Evolutionary conservation across 2,113 vertebrate species (phyloP).

Genomic region (Heterocephalus glaber): DNA sequence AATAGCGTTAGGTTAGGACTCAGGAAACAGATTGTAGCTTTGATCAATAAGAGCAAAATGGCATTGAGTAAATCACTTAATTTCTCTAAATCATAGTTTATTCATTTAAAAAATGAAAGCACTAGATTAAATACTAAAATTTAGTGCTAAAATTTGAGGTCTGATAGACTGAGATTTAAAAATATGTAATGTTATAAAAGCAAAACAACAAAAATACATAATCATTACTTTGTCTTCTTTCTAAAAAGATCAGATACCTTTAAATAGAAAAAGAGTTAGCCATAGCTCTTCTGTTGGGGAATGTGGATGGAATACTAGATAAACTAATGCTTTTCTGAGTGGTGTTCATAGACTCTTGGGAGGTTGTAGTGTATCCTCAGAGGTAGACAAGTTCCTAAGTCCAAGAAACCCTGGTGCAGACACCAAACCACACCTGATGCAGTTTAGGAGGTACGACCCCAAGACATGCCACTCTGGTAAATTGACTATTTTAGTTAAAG

Average conservation of each 20-base stretch:
- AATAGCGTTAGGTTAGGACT: background rate
- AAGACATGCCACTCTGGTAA: background rate
- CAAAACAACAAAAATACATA: background rate
- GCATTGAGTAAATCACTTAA: constrained; percentile 20
- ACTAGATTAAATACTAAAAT: background rate
- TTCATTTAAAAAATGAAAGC: constrained; percentile 28
- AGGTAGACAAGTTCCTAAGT: background rate
- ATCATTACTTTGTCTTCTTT: constrained; percentile 45
- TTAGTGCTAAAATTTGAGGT: background rate
- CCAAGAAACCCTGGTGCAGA: background rate
- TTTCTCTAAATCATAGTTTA: background rate
- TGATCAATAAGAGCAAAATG: background rate
- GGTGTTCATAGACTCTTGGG: background rate
- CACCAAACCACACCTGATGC: background rate
- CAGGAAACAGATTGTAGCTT: background rate
- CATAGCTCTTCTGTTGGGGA: background rate
- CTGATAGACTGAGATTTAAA: background rate
- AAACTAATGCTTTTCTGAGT: background rate
- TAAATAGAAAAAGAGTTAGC: background rate
- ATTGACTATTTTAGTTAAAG: background rate
- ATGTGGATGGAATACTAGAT: background rate
- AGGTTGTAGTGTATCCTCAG: background rate
- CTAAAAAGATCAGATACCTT: background rate
- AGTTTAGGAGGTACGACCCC: background rate
- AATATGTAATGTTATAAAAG: constrained; percentile 6